These are phyloP conservation scores for Anguilla pacifica DNA, from an alignment of 2,797 vertebrate genomes.

Conservation along the genomic window DNA sequence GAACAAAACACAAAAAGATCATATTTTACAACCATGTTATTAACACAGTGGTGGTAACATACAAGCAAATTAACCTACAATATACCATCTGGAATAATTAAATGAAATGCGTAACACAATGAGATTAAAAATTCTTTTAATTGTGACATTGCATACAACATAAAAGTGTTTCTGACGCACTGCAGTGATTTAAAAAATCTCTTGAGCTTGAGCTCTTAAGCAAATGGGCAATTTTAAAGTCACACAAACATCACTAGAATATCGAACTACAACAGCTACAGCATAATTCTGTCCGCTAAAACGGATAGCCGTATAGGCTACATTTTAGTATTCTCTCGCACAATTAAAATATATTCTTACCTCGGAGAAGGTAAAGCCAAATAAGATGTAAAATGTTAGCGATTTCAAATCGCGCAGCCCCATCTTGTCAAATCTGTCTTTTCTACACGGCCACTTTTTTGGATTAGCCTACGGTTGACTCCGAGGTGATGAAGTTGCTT, in stretches of 20 bases:
- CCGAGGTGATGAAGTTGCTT: slow-evolving; percentile 28
- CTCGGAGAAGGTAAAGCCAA: slow-evolving; percentile 38
- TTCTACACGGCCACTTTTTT: slow-evolving; percentile 47
- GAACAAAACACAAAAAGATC: slow-evolving; percentile 66
- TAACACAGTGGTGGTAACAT: slow-evolving; percentile 1
- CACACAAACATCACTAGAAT: not conserved
- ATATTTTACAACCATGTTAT: slow-evolving; percentile 5
- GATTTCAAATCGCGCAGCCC: slow-evolving; percentile 50
- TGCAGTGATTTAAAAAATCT: not conserved
- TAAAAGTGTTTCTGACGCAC: not conserved
- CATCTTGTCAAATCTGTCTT: slow-evolving; percentile 51
- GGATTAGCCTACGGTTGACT: slow-evolving; percentile 45
- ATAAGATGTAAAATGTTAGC: slow-evolving; percentile 59
- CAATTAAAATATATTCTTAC: slow-evolving; percentile 46
- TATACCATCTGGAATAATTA: not conserved
- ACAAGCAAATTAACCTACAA: not conserved
- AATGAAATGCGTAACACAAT: not conserved
- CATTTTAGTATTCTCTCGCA: not conserved
- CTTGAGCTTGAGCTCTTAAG: not conserved
- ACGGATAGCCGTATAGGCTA: not conserved
- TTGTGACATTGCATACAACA: not conserved
- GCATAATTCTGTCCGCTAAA: not conserved
- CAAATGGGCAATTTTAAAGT: not conserved
- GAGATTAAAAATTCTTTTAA: no score
- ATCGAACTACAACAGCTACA: not conserved